A percentile compares a stretch with the other conserved stretches of the same genome.
phyloP scores from a whole-genome alignment of 2,113 vertebrate species.

The Actenoides hombroni region DNA sequence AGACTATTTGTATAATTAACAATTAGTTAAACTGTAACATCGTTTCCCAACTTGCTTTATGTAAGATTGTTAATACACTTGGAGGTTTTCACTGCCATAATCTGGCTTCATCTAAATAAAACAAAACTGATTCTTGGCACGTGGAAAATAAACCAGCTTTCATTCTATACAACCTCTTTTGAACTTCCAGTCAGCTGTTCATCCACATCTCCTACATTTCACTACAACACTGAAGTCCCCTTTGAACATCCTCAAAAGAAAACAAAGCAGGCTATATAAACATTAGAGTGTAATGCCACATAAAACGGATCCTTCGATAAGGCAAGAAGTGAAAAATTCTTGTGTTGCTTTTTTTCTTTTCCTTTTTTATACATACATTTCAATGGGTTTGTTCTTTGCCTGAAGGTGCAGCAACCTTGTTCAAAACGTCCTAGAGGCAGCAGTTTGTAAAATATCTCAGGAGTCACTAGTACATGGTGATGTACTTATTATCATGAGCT shows the following conservation, averaged over 20 bases:
- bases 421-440: neutral
- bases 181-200: slow-evolving; percentile 24
- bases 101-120: slow-evolving; percentile 59
- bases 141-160: slow-evolving; percentile 30
- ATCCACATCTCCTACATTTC: neutral
- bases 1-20: slow-evolving; percentile 29
- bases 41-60: slow-evolving; percentile 7
- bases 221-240: neutral
- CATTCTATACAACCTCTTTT: neutral
- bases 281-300: neutral
- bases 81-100: slow-evolving; percentile 52
- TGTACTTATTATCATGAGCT: neutral
- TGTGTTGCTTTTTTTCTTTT: neutral
- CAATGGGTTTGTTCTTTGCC: neutral
- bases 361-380: neutral
- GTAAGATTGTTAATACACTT: slow-evolving; percentile 25
- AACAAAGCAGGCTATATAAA: slow-evolving; percentile 26
- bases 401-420: neutral
- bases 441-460: neutral
- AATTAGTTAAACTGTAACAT: slow-evolving; percentile 36
- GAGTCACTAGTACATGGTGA: neutral
- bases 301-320: neutral
- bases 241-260: slow-evolving; percentile 30
- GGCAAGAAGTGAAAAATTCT: neutral
- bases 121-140: slow-evolving; percentile 42